Evolutionary conservation across 2,113 vertebrate species (phyloP).

Genomic region (Barbus barbus): DNA sequence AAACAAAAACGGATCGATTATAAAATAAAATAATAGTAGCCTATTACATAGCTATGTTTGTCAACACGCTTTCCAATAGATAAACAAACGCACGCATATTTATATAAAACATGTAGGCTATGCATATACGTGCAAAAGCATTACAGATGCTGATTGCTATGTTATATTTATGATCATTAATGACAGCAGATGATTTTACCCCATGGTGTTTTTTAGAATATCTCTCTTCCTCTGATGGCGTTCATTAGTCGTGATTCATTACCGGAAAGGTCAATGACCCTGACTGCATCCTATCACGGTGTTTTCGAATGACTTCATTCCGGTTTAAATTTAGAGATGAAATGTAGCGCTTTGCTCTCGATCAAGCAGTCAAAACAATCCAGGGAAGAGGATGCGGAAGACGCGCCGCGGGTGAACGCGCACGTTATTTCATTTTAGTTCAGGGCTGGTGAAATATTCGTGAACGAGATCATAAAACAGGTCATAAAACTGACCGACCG

Average conservation of each 20-base stretch:
- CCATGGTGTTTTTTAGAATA: neutral
- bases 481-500: neutral
- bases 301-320: slow-evolving; percentile 82
- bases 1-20: neutral
- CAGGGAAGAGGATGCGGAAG: slow-evolving; percentile 79
- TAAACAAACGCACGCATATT: neutral
- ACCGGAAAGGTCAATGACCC: slow-evolving; percentile 74
- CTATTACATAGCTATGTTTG: too few species aligned
- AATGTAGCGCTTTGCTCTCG: slow-evolving; percentile 71
- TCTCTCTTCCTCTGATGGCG: slow-evolving; percentile 29
- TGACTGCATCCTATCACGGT: slow-evolving; percentile 71
- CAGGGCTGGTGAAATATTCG: slow-evolving; percentile 64
- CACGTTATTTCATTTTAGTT: slow-evolving; percentile 70
- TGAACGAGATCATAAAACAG: slow-evolving; percentile 29
- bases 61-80: too few species aligned
- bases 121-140: neutral
- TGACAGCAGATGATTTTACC: neutral
- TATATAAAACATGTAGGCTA: neutral
- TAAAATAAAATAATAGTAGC: neutral
- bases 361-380: slow-evolving; percentile 81
- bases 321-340: slow-evolving; percentile 80
- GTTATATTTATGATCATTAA: neutral
- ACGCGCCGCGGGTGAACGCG: slow-evolving; percentile 59
- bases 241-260: slow-evolving; percentile 64
- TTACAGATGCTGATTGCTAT: neutral